These are phyloP conservation scores for Sitta europaea DNA, from an alignment of 2,113 vertebrate genomes.

Conservation along the genomic window DNA sequence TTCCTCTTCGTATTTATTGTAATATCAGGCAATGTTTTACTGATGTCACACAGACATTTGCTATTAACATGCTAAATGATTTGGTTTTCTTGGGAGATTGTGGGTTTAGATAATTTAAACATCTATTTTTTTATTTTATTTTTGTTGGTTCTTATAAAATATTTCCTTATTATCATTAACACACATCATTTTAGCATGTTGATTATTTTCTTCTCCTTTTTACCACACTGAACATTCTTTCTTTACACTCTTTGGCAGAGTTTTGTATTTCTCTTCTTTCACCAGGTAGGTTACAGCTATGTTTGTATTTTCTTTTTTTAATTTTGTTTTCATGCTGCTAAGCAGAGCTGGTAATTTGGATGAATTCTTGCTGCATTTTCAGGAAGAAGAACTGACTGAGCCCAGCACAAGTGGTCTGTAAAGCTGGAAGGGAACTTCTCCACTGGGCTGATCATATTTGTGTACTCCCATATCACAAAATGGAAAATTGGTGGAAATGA, in stretches of 20 bases:
- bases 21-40: conserved; percentile 6
- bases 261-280: neutral
- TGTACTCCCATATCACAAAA: neutral
- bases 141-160: neutral
- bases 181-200: neutral
- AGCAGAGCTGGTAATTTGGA: neutral
- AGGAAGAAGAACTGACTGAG: neutral
- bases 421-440: neutral
- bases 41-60: neutral
- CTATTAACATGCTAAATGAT: neutral
- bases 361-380: neutral
- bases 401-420: neutral
- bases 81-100: neutral
- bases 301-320: neutral
- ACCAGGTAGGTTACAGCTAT: neutral
- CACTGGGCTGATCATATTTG: neutral
- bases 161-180: neutral
- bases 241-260: neutral
- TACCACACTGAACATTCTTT: neutral
- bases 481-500: neutral
- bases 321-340: neutral
- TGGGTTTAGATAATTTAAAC: neutral
- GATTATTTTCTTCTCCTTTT: neutral
- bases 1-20: conserved; percentile 8
- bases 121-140: neutral